phyloP scores from a whole-genome alignment of 2,888 invertebrate species.

The Phaonia tiefii region DNA sequence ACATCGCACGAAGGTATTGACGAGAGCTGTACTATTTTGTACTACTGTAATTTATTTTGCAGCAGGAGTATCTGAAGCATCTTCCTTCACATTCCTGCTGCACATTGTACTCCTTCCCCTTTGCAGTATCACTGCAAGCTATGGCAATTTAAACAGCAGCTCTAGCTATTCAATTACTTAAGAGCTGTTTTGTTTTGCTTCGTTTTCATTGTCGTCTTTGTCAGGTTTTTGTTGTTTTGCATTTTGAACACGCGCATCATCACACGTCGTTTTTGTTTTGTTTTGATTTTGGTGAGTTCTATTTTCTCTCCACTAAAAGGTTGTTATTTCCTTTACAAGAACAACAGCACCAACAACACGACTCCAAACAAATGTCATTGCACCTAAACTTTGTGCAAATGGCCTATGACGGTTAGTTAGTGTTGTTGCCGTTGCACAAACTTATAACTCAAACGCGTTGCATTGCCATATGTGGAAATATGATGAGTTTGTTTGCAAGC shows the following conservation, averaged over 20 bases:
- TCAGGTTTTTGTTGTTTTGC: constrained; percentile 27
- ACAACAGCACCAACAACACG: background rate
- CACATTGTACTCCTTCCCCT: constrained; percentile 12
- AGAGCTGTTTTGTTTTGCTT: constrained; percentile 34
- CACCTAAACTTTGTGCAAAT: constrained; percentile 49
- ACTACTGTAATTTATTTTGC: too few relatives aligned
- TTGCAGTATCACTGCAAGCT: background rate
- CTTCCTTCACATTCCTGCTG: constrained; percentile 37
- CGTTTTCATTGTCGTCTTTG: constrained; percentile 30
- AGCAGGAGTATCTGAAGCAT: constrained; percentile 56
- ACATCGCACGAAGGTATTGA: too few relatives aligned
- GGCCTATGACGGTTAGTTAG: constrained; percentile 11
- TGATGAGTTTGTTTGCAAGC: too few relatives aligned
- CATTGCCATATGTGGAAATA: constrained; percentile 7
- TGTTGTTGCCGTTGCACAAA: background rate
- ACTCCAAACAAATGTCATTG: constrained; percentile 56
- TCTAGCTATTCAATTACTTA: constrained; percentile 63
- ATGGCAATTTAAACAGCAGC: constrained; percentile 56
- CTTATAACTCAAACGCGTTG: background rate
- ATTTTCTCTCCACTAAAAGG: constrained; percentile 16
- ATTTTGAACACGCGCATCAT: constrained; percentile 38
- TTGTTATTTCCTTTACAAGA: constrained; percentile 11
- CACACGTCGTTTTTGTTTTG: constrained; percentile 31
- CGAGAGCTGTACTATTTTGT: too few relatives aligned
- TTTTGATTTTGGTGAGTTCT: constrained; percentile 3